Evolutionary conservation across 37 sponge, comb jelly and placozoan species (phyloP).

Genomic region (Crambe crambe): DNA sequence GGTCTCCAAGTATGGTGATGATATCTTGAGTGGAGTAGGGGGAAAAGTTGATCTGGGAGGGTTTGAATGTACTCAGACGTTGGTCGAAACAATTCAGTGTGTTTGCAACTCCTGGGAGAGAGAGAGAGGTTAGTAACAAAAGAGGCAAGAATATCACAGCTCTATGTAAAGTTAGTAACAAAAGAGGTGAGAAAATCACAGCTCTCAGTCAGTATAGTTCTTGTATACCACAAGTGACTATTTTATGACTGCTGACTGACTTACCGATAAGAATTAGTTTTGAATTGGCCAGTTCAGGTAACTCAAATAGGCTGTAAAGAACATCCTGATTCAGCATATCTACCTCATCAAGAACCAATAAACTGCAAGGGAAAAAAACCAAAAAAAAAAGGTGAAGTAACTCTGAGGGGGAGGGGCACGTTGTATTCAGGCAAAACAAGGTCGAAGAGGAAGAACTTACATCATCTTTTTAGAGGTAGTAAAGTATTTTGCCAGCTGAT

Average conservation of each 20-base stretch:
- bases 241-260: too few species aligned
- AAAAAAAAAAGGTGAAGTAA: too few species aligned
- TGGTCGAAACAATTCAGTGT: constrained; percentile 86
- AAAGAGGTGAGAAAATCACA: too few species aligned
- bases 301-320: constrained; percentile 88
- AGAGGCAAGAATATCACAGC: too few species aligned
- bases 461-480: constrained; percentile 46
- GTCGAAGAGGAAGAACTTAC: too few species aligned
- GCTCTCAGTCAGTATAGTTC: too few species aligned
- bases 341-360: constrained; percentile 91
- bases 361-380: constrained; percentile 20
- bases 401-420: too few species aligned
- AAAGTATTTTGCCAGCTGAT: constrained; percentile 23
- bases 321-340: constrained; percentile 86
- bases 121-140: too few species aligned
- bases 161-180: too few species aligned
- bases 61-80: constrained; percentile 43
- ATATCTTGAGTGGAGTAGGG: constrained; percentile 89
- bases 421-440: too few species aligned
- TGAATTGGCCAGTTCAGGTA: constrained; percentile 76
- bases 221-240: too few species aligned
- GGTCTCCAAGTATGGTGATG: constrained; percentile 49
- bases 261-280: constrained; percentile 80
- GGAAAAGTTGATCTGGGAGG: constrained; percentile 75
- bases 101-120: constrained; percentile 83